These are phyloP conservation scores for Epinephelus awoara DNA, from an alignment of 2,797 vertebrate species.

Conservation along the genomic window DNA sequence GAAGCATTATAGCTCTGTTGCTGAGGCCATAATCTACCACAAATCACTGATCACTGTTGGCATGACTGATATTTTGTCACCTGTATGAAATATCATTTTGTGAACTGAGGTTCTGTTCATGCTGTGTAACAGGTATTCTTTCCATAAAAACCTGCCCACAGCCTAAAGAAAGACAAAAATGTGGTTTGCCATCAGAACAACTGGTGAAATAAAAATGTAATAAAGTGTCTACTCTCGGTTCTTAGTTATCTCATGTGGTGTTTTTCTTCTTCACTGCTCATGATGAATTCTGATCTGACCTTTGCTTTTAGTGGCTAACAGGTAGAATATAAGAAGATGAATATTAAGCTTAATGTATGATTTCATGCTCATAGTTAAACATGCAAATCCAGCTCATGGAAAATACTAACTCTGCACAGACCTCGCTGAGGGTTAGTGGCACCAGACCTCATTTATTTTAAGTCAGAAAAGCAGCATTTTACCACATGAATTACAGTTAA, in stretches of 20 bases:
- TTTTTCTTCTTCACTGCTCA: background rate
- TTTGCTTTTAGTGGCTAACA: background rate
- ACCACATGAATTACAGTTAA: background rate
- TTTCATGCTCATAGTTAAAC: background rate
- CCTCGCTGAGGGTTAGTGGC: background rate
- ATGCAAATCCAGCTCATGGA: slow-evolving; percentile 12
- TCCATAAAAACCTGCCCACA: background rate
- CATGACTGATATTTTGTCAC: background rate
- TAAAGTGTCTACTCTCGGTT: background rate
- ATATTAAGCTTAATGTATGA: background rate
- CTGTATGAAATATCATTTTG: background rate
- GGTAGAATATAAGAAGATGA: background rate
- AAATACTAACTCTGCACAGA: background rate
- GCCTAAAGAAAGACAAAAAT: background rate
- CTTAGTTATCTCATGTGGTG: background rate
- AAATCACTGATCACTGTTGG: slow-evolving; percentile 4
- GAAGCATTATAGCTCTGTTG: background rate
- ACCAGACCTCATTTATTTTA: background rate
- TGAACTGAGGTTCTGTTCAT: background rate
- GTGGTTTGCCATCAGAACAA: background rate
- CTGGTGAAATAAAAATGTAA: background rate
- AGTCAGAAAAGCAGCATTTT: background rate
- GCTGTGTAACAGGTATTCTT: slow-evolving; percentile 42
- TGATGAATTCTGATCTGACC: background rate
- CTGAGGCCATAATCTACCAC: background rate